phyloP scores from a whole-genome alignment of 2,888 invertebrate species.

The Cybosia mesomella region DNA sequence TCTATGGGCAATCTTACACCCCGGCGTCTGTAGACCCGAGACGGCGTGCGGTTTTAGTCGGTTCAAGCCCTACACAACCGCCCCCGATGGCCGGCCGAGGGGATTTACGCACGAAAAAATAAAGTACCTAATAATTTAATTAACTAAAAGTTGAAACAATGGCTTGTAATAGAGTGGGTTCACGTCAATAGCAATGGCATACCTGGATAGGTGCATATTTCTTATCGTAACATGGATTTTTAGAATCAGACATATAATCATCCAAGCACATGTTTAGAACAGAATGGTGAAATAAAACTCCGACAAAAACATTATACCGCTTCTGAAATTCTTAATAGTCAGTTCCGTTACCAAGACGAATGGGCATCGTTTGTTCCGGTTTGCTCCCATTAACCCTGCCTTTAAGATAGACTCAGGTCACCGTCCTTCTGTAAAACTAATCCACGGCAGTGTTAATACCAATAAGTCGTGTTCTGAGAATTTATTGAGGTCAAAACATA shows the following conservation, averaged over 20 bases:
- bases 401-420: slow-evolving; percentile 66
- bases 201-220: not conserved
- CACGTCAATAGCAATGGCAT: not conserved
- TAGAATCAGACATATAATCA: slow-evolving; percentile 30
- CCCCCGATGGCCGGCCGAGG: too few species aligned
- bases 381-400: slow-evolving; percentile 75
- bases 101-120: too few species aligned
- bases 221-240: slow-evolving; percentile 2
- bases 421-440: slow-evolving; percentile 62
- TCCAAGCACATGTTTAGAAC: slow-evolving; percentile 31
- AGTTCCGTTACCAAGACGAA: slow-evolving; percentile 63
- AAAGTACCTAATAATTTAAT: too few species aligned
- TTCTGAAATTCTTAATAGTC: slow-evolving; percentile 46
- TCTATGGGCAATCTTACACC: too few species aligned
- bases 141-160: too few species aligned
- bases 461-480: slow-evolving; percentile 61
- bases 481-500: slow-evolving; percentile 66
- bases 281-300: slow-evolving; percentile 29
- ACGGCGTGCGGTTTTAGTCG: too few species aligned
- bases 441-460: slow-evolving; percentile 64
- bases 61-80: too few species aligned
- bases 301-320: slow-evolving; percentile 43
- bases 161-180: not conserved
- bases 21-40: too few species aligned
- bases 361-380: slow-evolving; percentile 74